Conservation (phyloP, 2,888 invertebrate species). For the Lithophane socia region DNA sequence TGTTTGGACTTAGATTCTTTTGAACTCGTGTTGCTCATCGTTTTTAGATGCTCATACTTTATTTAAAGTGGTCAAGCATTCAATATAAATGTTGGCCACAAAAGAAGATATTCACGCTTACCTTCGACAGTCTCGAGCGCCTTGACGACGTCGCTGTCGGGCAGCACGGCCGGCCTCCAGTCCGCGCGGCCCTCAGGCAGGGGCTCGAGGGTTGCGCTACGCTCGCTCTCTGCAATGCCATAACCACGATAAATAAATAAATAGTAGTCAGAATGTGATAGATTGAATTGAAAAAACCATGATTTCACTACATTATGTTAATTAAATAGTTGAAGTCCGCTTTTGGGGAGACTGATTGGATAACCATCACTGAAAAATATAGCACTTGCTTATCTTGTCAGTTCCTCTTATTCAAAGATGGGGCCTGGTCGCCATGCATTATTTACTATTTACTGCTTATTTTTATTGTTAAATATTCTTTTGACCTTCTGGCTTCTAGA, state of each 20-base stretch:
- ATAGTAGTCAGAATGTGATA: background rate
- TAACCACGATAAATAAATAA: background rate
- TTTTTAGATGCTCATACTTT: too few relatives aligned
- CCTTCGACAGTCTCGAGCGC: constrained; percentile 97
- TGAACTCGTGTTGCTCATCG: background rate
- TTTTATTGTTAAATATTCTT: background rate
- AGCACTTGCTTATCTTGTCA: background rate
- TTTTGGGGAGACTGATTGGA: background rate
- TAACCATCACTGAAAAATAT: background rate
- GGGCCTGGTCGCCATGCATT: background rate
- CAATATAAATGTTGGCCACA: background rate
- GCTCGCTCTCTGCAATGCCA: constrained; percentile 93
- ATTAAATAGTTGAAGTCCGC: background rate
- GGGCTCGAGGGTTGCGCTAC: constrained; percentile 93
- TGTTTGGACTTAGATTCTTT: background rate
- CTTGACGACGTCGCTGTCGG: constrained; percentile 95
- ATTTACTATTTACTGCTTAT: background rate
- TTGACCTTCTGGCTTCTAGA: background rate
- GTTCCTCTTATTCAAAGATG: background rate
- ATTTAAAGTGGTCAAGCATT: background rate
- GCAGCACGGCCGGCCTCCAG: constrained; percentile 94
- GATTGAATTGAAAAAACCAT: background rate
- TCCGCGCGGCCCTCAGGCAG: constrained; percentile 93
- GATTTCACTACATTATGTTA: background rate
- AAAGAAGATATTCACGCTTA: constrained; percentile 68